Evolutionary conservation across 2,797 vertebrate genomes (phyloP), one percentile per base, ranked within the genome.

Genomic region (Semotilus atromaculatus): DNA sequence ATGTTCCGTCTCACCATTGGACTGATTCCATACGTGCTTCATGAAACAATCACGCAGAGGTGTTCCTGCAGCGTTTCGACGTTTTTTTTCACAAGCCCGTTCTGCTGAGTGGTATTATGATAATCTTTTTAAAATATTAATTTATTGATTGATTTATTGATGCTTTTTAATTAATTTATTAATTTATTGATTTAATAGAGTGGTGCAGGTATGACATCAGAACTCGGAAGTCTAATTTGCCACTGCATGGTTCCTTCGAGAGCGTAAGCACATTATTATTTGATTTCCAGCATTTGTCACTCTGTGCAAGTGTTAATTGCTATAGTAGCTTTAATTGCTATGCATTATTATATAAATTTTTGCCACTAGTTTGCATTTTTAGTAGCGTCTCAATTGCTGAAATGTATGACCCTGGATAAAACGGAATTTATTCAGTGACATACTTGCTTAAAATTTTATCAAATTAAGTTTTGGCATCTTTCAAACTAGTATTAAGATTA

Each of bases 231-330:
- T 14, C 45, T 45, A 16, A 16, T 14, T 48, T 48, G 45, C 5
- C 14, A 5, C 45, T 48, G n/a, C n/a, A n/a, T n/a, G 14, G 45
- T 16, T 48, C 14, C 45, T 45, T 45, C 13, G 13, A 45, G 43
- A 18, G 29, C 8, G 1, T n/a, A 60, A 0, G 8, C 38, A n/a
- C 55, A 73, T 62, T 36, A 26, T 73, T 48, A n/a, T 62, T 26
- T 43, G 13, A 62, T 82, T 48, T 73, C 19, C 7, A 43, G 19
- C 36, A 81, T 71, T 72, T 81, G 48, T 60, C 36, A 55, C 34
- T 58, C 2, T 43, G 4, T 73, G 29, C 53, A 45, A 45, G 38
- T 73, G 18, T 26, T 21, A n/a, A 34, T 55, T 55, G 48, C 48
- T 34, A 26, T 55, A 34, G 29, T 29, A 51, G 9, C 36, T 81